phyloP scores from a whole-genome alignment of 35 echinoderm and acorn worm genomes.

The Hemicentrotus pulcherrimus region DNA sequence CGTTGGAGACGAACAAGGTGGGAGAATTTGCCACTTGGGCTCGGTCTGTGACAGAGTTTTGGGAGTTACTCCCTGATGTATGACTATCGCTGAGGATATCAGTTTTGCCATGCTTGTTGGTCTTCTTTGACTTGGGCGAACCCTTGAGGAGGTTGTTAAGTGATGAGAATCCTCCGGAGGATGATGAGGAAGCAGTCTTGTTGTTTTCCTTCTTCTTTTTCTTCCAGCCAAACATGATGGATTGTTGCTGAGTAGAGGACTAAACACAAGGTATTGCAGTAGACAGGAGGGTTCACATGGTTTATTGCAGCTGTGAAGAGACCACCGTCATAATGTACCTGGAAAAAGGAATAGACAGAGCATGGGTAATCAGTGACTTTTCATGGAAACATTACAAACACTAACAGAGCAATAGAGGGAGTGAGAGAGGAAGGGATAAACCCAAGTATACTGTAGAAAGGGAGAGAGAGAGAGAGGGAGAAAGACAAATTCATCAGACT shows the following conservation, averaged over 20 bases:
- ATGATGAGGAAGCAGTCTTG: not conserved
- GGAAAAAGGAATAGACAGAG: not conserved
- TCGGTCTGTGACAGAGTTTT: not conserved
- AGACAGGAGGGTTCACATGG: not conserved
- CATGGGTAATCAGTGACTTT: not conserved
- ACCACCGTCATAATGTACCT: not conserved
- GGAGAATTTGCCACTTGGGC: not conserved
- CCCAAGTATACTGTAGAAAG: not conserved
- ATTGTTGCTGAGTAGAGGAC: not conserved
- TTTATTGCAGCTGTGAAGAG: not conserved
- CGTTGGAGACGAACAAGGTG: slow-evolving; percentile 27
- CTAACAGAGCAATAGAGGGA: not conserved
- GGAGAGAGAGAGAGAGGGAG: not conserved
- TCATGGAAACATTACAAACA: not conserved
- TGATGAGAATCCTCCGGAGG: not conserved
- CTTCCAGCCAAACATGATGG: slow-evolving; percentile 41
- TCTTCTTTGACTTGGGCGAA: slow-evolving; percentile 1
- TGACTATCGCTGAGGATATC: slow-evolving; percentile 1
- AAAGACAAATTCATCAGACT: too few species aligned
- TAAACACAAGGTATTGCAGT: not conserved
- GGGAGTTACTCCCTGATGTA: slow-evolving; percentile 30
- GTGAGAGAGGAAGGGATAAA: not conserved
- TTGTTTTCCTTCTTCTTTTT: slow-evolving; percentile 47
- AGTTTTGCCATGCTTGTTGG: slow-evolving; percentile 19
- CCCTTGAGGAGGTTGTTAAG: slow-evolving; percentile 47